Percentiles rank a stretch among this genome's conserved stretches.
phyloP scores from a whole-genome alignment of 2,888 invertebrate genomes.

The Linhomoeus sp. region DNA sequence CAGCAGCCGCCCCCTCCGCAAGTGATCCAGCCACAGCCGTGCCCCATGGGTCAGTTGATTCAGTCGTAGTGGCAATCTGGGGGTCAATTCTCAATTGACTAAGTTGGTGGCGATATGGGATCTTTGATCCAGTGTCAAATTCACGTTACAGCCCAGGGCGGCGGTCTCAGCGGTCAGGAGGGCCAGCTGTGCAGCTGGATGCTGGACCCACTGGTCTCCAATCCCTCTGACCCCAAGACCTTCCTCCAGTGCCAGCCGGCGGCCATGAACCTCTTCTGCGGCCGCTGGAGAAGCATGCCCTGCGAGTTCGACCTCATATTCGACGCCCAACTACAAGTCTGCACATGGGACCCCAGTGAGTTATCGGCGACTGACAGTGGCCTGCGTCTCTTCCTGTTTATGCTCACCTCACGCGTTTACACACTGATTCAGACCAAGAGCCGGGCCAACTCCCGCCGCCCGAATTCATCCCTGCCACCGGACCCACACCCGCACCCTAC shows the following conservation, averaged over 20 bases:
- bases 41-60: neutral
- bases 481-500: neutral
- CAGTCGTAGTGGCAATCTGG: too few relatives aligned
- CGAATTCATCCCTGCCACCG: neutral
- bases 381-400: neutral
- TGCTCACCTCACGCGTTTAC: neutral
- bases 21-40: neutral
- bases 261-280: slow-evolving; percentile 25
- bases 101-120: too few relatives aligned
- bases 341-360: slow-evolving; percentile 15
- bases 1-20: neutral
- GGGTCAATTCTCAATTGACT: too few relatives aligned
- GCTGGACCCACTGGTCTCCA: slow-evolving; percentile 24
- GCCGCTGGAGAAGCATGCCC: slow-evolving; percentile 23
- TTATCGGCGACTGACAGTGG: neutral
- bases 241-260: slow-evolving; percentile 25
- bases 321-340: slow-evolving; percentile 19
- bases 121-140: neutral
- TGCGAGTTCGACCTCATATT: slow-evolving; percentile 25
- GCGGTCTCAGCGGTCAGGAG: slow-evolving; percentile 18
- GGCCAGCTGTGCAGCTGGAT: slow-evolving; percentile 28
- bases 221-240: slow-evolving; percentile 16
- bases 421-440: neutral
- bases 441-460: neutral
- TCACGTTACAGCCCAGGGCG: slow-evolving; percentile 15